phyloP scores from a whole-genome alignment of 2,888 invertebrate species.

The Gisinianus flammeolus region DNA sequence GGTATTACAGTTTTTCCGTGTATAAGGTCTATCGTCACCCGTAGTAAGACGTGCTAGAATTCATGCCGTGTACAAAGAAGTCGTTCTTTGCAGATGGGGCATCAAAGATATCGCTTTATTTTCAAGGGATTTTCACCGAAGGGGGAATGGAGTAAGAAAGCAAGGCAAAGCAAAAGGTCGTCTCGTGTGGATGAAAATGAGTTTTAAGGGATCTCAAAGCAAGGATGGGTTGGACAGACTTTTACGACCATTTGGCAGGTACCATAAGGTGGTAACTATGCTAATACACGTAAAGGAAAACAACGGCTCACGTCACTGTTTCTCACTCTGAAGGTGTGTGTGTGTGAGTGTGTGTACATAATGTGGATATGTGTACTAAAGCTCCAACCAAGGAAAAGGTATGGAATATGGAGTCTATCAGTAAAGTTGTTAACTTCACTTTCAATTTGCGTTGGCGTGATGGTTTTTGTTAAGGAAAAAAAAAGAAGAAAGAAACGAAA shows the following conservation, averaged over 20 bases:
- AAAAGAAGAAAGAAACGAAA: neutral
- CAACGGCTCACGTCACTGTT: slow-evolving; percentile 31
- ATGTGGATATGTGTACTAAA: neutral
- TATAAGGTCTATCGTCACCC: neutral
- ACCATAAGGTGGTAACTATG: slow-evolving; percentile 43
- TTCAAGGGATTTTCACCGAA: slow-evolving; percentile 49
- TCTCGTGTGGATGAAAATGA: slow-evolving; percentile 56
- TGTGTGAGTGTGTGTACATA: neutral
- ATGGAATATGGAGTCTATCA: slow-evolving; percentile 35
- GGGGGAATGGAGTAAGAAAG: slow-evolving; percentile 41
- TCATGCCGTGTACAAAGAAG: slow-evolving; percentile 5
- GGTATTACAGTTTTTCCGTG: neutral
- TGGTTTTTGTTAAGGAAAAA: neutral
- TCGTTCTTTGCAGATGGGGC: slow-evolving; percentile 28
- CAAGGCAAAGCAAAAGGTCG: slow-evolving; percentile 49
- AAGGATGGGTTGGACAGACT: slow-evolving; percentile 47
- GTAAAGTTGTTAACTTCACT: slow-evolving; percentile 37
- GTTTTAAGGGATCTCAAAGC: slow-evolving; percentile 48
- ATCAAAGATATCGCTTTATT: slow-evolving; percentile 43
- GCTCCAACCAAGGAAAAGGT: neutral
- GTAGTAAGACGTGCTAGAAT: neutral
- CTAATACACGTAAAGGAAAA: slow-evolving; percentile 30
- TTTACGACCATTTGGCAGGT: slow-evolving; percentile 47
- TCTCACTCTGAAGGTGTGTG: neutral
- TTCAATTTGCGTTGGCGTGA: slow-evolving; percentile 27